These are phyloP conservation scores for Silurus aristotelis DNA, from an alignment of 2,797 vertebrate species.

Conservation along the genomic window DNA sequence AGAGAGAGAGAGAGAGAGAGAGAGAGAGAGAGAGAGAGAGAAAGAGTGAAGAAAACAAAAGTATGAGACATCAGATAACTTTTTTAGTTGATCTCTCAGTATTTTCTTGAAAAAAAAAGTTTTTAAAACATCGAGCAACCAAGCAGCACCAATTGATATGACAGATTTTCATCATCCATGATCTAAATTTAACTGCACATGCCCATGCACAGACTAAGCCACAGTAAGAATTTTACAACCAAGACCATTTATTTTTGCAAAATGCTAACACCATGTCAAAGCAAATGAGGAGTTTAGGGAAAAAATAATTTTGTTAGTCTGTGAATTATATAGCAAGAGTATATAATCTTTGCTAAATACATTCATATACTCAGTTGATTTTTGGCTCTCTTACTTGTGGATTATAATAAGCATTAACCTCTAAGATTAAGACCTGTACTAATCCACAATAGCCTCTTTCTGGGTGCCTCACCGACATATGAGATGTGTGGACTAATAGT, in stretches of 20 bases:
- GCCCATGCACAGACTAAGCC: not conserved
- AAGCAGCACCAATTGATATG: not conserved
- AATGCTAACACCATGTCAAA: not conserved
- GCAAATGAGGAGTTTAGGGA: conserved; percentile 5
- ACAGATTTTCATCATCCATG: not conserved
- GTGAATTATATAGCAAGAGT: conserved; percentile 40
- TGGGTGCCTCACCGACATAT: conserved; percentile 40
- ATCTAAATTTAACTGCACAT: not conserved
- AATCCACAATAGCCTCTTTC: conserved; percentile 58
- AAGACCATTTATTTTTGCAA: not conserved
- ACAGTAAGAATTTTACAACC: not conserved
- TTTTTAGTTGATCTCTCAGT: conserved; percentile 1
- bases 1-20: conserved; percentile 17
- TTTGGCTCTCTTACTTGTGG: conserved; percentile 54
- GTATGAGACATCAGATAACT: conserved; percentile 48
- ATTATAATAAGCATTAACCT: conserved; percentile 56
- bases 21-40: conserved; percentile 10
- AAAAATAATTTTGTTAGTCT: conserved; percentile 2
- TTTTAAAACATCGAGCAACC: not conserved
- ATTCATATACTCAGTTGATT: conserved; percentile 44
- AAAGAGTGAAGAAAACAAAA: conserved; percentile 23
- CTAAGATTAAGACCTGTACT: conserved; percentile 42
- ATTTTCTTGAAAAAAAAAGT: not conserved
- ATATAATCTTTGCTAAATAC: not conserved
- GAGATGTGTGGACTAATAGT: not conserved